phyloP scores from a whole-genome alignment of 1,140 invertebrate species.

The Aphelenchoides besseyi region DNA sequence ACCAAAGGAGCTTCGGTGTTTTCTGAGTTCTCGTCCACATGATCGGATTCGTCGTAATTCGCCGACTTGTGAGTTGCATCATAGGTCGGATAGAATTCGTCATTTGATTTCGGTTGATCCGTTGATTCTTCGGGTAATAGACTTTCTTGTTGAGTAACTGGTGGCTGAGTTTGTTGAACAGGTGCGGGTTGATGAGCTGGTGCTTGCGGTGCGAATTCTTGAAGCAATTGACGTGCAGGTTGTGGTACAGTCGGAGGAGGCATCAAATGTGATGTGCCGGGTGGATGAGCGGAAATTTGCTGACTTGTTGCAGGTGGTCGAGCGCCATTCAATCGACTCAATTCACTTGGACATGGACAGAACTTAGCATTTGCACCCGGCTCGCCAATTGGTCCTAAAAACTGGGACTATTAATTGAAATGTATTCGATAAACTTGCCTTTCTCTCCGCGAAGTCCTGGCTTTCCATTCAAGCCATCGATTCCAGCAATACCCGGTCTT shows the following conservation, averaged over 20 bases:
- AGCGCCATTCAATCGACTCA: constrained; percentile 15
- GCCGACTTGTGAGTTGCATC: constrained; percentile 9
- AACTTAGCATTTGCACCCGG: constrained; percentile 17
- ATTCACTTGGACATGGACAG: constrained; percentile 20
- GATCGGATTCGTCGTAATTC: constrained; percentile 2
- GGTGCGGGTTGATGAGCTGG: neutral
- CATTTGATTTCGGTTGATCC: neutral
- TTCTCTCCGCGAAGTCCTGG: constrained; percentile 16
- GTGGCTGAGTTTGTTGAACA: neutral
- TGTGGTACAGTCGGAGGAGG: neutral
- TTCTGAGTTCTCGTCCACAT: constrained; percentile 6
- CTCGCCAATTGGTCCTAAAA: constrained; percentile 4
- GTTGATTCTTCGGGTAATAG: neutral
- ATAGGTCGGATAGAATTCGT: constrained; percentile 19
- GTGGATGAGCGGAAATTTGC: neutral
- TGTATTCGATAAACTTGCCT: neutral
- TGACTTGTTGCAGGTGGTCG: neutral
- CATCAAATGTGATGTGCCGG: neutral
- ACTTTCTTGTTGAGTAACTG: neutral
- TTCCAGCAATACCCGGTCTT: neutral
- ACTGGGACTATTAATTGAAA: too few species aligned
- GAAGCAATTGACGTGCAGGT: neutral
- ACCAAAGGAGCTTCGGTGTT: neutral
- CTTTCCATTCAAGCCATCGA: constrained; percentile 19
- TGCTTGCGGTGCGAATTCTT: neutral